A percentile compares a stretch with the other conserved stretches of the same genome.
Evolutionary conservation across 2,797 vertebrate species (phyloP).

Genomic region (Anguilla obscura): DNA sequence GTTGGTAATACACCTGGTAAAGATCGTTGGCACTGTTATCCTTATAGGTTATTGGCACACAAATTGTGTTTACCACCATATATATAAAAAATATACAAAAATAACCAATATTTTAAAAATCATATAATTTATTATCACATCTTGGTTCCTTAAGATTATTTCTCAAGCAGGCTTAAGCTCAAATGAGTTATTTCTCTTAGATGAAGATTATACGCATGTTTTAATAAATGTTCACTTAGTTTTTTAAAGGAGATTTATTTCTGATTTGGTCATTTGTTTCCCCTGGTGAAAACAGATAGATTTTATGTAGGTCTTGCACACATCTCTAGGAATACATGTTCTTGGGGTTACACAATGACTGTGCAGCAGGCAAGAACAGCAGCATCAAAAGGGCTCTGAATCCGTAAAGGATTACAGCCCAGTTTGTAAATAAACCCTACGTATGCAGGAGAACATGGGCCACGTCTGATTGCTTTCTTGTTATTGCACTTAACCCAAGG

Average conservation of each 20-base stretch:
- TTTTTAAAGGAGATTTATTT: slow-evolving; percentile 72
- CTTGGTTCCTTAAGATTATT: slow-evolving; percentile 48
- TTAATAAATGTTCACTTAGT: slow-evolving; percentile 80
- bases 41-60: slow-evolving; percentile 62
- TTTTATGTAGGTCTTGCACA: slow-evolving; percentile 74
- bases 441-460: slow-evolving; percentile 65
- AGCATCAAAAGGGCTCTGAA: slow-evolving; percentile 68
- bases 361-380: slow-evolving; percentile 63
- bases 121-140: slow-evolving; percentile 55
- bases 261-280: slow-evolving; percentile 70
- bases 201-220: slow-evolving; percentile 78
- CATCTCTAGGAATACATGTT: slow-evolving; percentile 50
- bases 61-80: slow-evolving; percentile 58
- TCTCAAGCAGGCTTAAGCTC: slow-evolving; percentile 55
- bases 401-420: slow-evolving; percentile 77
- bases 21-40: slow-evolving; percentile 59
- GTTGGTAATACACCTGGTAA: background rate
- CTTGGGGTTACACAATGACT: slow-evolving; percentile 49
- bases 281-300: slow-evolving; percentile 78
- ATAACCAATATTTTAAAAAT: too few species aligned
- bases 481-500: slow-evolving; percentile 57
- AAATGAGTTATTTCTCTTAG: slow-evolving; percentile 81
- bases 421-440: slow-evolving; percentile 74
- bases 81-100: slow-evolving; percentile 49
- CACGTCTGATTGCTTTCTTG: slow-evolving; percentile 65